Evolutionary conservation across 2,113 vertebrate genomes (phyloP), one percentile per base, ranked within the genome.

Genomic region (Planiliza haematocheilus): DNA sequence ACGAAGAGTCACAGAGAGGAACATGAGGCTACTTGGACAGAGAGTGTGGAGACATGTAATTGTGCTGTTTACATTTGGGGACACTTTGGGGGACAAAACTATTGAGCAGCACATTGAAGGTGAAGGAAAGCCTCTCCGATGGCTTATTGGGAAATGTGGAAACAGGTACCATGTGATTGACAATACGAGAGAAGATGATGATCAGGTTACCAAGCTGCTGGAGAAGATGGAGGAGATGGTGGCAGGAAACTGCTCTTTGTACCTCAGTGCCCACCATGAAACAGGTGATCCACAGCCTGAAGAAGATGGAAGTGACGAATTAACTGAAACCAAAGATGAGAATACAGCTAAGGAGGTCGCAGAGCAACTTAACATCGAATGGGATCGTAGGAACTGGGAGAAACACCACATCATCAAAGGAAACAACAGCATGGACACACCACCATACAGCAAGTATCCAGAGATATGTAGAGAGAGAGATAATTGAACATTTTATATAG

Each of bases 41-140:
- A 20, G 39, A 7, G 74, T 45, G 10, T 84, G 85, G 81, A 72
- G 37, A 21, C 64, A 77, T 59, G 45, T 69, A 0, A 77, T 84
- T 0, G 24, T 86, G n/a, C 4, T 79, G 39, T 84, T 81, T 13
- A 82, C 82, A 6, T 43, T 14, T 10, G 53, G 74, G 11, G 79
- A 84, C 24, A 7, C 13, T n/a, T 9, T 77, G 36, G 63, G 63
- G 7, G 4, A 55, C 14, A 58, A 36, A 2, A 62, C 75, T 7
- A 45, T 84, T 10, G 75, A 87, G 68, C 48, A 84, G 10, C 50
- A 82, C 59, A 76, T 79, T 52, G 48, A 76, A 34, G 68, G 65
- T 12, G 77, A 79, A 41, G 74, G 77, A 10, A 12, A 67, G 13
- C 20, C 45, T 51, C 77, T 84, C n/a, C 50, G 10, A 0, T 57